Conservation (phyloP, 2,888 invertebrate species). For the Dryomyza anilis region DNA sequence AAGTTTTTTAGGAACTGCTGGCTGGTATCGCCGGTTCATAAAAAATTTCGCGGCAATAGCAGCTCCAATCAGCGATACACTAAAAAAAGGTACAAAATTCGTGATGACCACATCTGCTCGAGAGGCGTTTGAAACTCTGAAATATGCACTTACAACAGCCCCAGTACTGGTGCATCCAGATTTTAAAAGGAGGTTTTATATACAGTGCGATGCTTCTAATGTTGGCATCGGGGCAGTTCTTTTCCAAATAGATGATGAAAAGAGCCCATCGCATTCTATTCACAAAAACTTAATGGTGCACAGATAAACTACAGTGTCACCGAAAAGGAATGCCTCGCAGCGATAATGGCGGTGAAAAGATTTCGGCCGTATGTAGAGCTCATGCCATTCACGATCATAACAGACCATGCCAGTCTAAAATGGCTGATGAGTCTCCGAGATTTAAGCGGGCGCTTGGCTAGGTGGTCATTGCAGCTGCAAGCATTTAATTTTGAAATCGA, state of each 20-base stretch:
- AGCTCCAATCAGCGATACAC: background rate
- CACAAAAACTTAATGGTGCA: constrained; percentile 28
- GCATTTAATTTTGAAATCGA: no score
- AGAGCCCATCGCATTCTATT: constrained; percentile 25
- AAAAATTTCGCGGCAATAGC: background rate
- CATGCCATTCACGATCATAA: no score
- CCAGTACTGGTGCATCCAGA: background rate
- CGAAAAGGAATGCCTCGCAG: no score
- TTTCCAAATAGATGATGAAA: background rate
- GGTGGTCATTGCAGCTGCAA: no score
- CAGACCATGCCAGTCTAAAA: no score
- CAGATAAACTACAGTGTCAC: constrained; percentile 30
- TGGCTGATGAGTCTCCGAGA: no score
- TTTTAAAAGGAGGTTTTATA: background rate
- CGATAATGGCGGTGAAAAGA: no score
- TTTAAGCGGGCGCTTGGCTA: no score
- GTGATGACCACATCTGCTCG: background rate
- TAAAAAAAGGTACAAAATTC: constrained; percentile 2
- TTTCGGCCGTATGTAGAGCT: no score
- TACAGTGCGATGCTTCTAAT: background rate
- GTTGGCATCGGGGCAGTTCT: no score
- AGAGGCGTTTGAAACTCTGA: background rate
- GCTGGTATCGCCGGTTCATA: constrained; percentile 5
- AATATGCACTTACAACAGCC: background rate
- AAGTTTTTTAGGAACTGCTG: constrained; percentile 5